Evolutionary conservation across 1,140 invertebrate species (phyloP), one percentile per base, ranked within the genome.

Genomic region (Bradynema listronoti): DNA sequence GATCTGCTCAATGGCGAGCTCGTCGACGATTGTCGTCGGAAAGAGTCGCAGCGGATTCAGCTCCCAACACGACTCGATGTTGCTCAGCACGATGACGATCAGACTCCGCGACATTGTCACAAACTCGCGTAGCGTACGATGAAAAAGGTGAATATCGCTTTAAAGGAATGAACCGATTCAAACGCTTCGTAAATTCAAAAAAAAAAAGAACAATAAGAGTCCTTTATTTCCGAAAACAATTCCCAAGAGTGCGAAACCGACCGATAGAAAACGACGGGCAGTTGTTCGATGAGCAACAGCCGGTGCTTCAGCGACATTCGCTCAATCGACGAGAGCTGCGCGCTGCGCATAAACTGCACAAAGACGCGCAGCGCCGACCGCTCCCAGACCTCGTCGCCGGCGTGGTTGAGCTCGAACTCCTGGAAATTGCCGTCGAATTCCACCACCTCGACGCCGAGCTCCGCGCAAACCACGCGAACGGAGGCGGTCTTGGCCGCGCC

Each of bases 21-120:
- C 55, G 7, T 57, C 52, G n/a, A 58, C 16, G 16, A 29, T 30
- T 14, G 6, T 33, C 24, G 58, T 33, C 1, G 56, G 22, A 61
- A 57, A 65, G 24, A 65, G 22, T 58, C 62, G 33, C 19, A 51
- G 41, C 42, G 63, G 63, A 34, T 41, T 65, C 7, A 65, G 29
- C 16, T 70, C 58, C 62, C 62, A 67, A 33, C 55, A 65, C 22
- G 39, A 19, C 34, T 65, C 62, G 25, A 68, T 46, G 30, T 58
- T 53, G 16, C 42, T 63, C 14, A 67, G 33, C 19, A 57, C 51
- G 58, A 65, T 66, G 19, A 65, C 63, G 30, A 65, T 49, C 24
- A 67, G 27, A 49, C 63, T 66, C 16, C 64, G 32, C 32, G 39
- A 68, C 6, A 5, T 29, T 14, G 19, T 30, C 4, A 47, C 11